Evolutionary conservation across 2,797 vertebrate species (phyloP).

Genomic region (Channallabes apus): DNA sequence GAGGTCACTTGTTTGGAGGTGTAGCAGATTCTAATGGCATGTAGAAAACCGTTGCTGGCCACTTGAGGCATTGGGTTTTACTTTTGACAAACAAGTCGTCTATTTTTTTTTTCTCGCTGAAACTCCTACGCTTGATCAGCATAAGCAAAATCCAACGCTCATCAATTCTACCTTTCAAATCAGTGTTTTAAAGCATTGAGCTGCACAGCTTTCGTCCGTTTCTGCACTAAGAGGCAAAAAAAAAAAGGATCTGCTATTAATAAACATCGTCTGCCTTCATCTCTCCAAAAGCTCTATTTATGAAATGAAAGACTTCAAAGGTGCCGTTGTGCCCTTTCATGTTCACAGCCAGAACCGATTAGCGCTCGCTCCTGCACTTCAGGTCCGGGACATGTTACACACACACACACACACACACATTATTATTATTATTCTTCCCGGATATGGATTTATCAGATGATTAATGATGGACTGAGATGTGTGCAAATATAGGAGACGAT

Average conservation of each 20-base stretch:
- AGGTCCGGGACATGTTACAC: conserved; percentile 25
- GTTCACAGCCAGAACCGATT: conserved; percentile 53
- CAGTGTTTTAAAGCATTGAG: conserved; percentile 35
- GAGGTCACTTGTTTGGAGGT: no score
- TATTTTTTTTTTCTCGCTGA: conserved; percentile 10
- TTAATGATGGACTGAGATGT: background rate
- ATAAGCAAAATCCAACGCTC: conserved; percentile 26
- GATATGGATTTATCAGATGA: background rate
- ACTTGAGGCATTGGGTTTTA: background rate
- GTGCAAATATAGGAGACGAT: background rate
- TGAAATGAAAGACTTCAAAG: conserved; percentile 62
- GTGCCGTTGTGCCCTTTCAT: conserved; percentile 53
- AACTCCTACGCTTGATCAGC: conserved; percentile 1
- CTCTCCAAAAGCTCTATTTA: conserved; percentile 49
- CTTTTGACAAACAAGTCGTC: background rate
- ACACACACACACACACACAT: conserved; percentile 10
- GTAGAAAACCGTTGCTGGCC: background rate
- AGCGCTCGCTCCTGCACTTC: conserved; percentile 22
- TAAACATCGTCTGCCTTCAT: conserved; percentile 40
- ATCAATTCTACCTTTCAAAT: conserved; percentile 36
- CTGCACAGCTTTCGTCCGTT: conserved; percentile 34
- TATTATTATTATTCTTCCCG: background rate
- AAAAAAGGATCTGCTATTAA: conserved; percentile 48
- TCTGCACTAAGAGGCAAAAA: conserved; percentile 13
- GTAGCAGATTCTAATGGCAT: background rate